Evolutionary conservation across 2,797 vertebrate species (phyloP), one percentile per base, ranked within the genome.

Genomic region (Ataeniobius toweri): DNA sequence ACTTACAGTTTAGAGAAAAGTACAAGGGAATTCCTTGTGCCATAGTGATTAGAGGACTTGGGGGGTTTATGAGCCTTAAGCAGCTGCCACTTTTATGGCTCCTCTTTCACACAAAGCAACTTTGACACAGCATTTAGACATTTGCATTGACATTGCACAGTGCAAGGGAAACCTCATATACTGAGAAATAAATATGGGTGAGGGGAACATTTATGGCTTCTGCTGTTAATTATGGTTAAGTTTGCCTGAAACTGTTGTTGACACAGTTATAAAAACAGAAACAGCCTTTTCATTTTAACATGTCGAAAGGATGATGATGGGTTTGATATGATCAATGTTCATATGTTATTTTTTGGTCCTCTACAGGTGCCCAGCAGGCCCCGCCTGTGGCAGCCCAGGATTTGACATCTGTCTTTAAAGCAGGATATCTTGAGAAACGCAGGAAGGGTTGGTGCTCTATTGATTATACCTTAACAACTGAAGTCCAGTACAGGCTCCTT

Each of bases 361-460:
- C 69, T 81, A 56, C 85, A 96, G 95, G 93, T 94, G 94, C 91
- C 65, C 96, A 96, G 84, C 97, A 96, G 80, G 96, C 95, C 75
- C 97, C 96, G 89, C 95, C 96, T 50, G 79, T 98, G 88, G 96
- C 98, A 46, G 97, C 96, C 69, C 97, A 98, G 85, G 98, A 99
- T 81, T 96, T 99, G 83, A 89, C 87, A 0, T 96, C 93, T 63
- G 93, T 98, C 86, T 94, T 98, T 83, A 98, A 98, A 88, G 94
- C 96, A 48, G 98, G 98, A 72, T 97, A 97, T 89, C 95, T 99
- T 65, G 98, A 99, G 93, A 99, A 99, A 91, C 97, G 97, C 73
- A 96, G 98, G 84, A 99, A 99, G 94, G 98, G 98, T 98, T 89
- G 48, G 93, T 91, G 67, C 41, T 63, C 24, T 63, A 10, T 20